A percentile compares a stretch with the other conserved stretches of the same genome.
Conservation (phyloP, 2,113 vertebrate genomes). For the Ciconia boyciana region DNA sequence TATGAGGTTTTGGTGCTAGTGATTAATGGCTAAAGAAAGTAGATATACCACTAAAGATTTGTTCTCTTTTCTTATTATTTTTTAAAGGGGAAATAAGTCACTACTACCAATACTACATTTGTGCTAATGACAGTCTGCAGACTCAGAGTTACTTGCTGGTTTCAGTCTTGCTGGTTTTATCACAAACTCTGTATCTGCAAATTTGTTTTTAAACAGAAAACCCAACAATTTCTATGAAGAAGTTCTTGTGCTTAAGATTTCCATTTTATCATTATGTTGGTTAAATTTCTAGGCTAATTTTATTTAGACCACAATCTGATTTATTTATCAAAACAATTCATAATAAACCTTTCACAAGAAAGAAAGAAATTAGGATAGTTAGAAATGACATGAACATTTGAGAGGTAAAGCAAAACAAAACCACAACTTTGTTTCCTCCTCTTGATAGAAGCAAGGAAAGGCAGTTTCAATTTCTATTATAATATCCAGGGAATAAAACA, state of each 20-base stretch:
- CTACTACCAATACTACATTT: neutral
- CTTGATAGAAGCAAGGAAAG: neutral
- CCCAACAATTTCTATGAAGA: neutral
- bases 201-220: neutral
- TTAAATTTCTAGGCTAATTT: neutral
- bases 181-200: neutral
- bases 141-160: neutral
- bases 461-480: conserved; percentile 24
- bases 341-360: neutral
- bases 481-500: conserved; percentile 41
- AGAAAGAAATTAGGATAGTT: neutral
- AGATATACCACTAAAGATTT: neutral
- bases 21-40: conserved; percentile 24
- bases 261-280: neutral
- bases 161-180: neutral
- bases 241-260: neutral
- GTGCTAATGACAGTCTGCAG: neutral
- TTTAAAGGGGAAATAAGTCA: neutral
- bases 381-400: neutral
- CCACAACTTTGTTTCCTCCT: neutral
- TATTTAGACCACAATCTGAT: neutral
- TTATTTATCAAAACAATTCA: neutral
- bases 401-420: neutral
- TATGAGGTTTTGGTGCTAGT: conserved; percentile 11
- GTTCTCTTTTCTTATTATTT: neutral